These are phyloP conservation scores for Hypsopygia costalis DNA, from an alignment of 2,888 invertebrate species.

Conservation along the genomic window DNA sequence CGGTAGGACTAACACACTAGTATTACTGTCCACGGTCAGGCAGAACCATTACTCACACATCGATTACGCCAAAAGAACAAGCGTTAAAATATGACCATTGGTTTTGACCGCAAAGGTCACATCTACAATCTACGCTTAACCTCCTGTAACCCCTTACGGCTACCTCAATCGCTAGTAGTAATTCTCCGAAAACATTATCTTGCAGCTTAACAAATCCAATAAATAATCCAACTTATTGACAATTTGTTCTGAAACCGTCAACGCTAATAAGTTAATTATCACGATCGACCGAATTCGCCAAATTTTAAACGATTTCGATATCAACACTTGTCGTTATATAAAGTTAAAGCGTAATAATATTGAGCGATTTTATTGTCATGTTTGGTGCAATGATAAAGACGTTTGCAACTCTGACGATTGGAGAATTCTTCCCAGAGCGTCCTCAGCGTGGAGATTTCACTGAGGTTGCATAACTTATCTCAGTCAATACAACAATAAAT, in stretches of 20 bases:
- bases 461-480: slow-evolving; percentile 39
- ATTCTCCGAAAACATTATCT: too few species aligned
- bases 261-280: slow-evolving; percentile 31
- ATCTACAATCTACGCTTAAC: slow-evolving; percentile 2
- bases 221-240: slow-evolving; percentile 27
- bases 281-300: slow-evolving; percentile 47
- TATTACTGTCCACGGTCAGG: slow-evolving; percentile 31
- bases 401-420: slow-evolving; percentile 25
- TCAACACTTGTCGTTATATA: slow-evolving; percentile 46
- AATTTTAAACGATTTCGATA: slow-evolving; percentile 44
- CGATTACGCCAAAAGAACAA: slow-evolving; percentile 3
- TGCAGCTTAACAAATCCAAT: background rate
- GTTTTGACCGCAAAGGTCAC: slow-evolving; percentile 1
- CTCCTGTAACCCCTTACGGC: background rate
- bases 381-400: slow-evolving; percentile 48
- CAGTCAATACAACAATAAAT: slow-evolving; percentile 49
- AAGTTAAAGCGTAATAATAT: slow-evolving; percentile 37
- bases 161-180: background rate
- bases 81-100: slow-evolving; percentile 1
- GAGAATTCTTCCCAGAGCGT: slow-evolving; percentile 15
- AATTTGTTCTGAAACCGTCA: slow-evolving; percentile 43
- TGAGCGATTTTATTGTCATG: slow-evolving; percentile 44
- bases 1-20: slow-evolving; percentile 30
- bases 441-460: slow-evolving; percentile 10
- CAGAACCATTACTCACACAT: slow-evolving; percentile 1